Evolutionary conservation across 2,888 invertebrate species (phyloP), one percentile per base, ranked within the genome.

Genomic region (Xestia sexstrigata): DNA sequence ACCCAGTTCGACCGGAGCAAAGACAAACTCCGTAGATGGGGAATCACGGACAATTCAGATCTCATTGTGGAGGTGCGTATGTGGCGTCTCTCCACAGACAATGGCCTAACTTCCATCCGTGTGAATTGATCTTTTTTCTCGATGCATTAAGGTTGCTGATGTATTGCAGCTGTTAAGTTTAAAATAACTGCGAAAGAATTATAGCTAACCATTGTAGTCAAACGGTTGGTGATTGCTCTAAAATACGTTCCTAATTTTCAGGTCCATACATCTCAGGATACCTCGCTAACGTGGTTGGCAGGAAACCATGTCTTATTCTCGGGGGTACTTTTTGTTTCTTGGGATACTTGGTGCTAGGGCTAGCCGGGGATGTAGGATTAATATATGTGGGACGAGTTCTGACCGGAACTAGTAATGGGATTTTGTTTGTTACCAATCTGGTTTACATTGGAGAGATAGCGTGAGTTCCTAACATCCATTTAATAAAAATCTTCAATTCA

Each of bases 181-280:
- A 42, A 49, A 49, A 20, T 17, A 17, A 49, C 49, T 49, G 0
- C 39, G 39, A 39, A 39, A 39, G 6, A 39, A 39, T 5, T 39
- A 39, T 20, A 49, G 49, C 20, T 20, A 49, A 7, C 20, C 49
- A 1, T 47, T 5, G 20, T 49, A 6, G 20, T 52, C 11, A 55
- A 55, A n/a, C 11, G n/a, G n/a, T 55, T 55, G n/a, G n/a, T 55
- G n/a, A 55, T 58, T 58, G 15, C 8, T 30, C 7, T 20, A 45
- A 20, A 68, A 49, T 68, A 23, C 30, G 23, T 5, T 1, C 30
- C 23, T 42, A 0, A 35, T 45, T 88, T 92, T 42, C 87, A 93
- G 93, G 93, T 17, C 89, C 92, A 1, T 89, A 89, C 52, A 13
- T 92, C 26, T 82, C 90, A 6, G 91, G 90, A 1, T 91, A 89